phyloP scores from a whole-genome alignment of 2,113 vertebrate species.

The Dicentrarchus labrax region DNA sequence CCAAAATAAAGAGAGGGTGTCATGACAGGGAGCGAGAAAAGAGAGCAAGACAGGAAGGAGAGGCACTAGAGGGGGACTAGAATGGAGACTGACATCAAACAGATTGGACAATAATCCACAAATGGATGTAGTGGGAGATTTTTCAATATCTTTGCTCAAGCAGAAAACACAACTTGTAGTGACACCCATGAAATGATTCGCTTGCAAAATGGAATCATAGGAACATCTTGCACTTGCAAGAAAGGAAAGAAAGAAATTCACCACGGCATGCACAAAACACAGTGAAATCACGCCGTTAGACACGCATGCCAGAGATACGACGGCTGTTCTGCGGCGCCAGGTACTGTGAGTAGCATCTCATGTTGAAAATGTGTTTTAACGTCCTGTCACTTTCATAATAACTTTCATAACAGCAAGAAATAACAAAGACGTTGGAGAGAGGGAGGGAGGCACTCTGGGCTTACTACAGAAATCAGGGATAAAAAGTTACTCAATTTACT shows the following conservation, averaged over 20 bases:
- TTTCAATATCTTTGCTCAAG: slow-evolving; percentile 68
- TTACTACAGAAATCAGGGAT: slow-evolving; percentile 16
- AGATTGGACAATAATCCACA: slow-evolving; percentile 74
- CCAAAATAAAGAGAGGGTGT: slow-evolving; percentile 15
- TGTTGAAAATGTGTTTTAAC: slow-evolving; percentile 32
- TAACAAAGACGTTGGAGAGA: background rate
- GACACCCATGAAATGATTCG: slow-evolving; percentile 66
- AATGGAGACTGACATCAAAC: slow-evolving; percentile 64
- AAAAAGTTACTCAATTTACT: slow-evolving; percentile 52
- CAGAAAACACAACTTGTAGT: slow-evolving; percentile 66
- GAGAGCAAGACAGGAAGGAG: slow-evolving; percentile 18
- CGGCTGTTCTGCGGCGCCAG: slow-evolving; percentile 12
- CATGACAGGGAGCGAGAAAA: slow-evolving; percentile 1
- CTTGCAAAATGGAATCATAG: slow-evolving; percentile 67
- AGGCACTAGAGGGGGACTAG: slow-evolving; percentile 29
- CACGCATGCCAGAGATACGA: background rate
- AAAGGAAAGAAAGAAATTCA: slow-evolving; percentile 35
- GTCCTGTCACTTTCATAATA: slow-evolving; percentile 21
- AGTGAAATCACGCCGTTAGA: slow-evolving; percentile 46
- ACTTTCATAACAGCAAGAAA: slow-evolving; percentile 17
- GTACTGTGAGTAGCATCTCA: background rate
- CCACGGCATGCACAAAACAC: slow-evolving; percentile 33
- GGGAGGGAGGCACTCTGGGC: background rate
- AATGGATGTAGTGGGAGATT: slow-evolving; percentile 65
- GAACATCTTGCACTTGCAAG: slow-evolving; percentile 37